phyloP scores from a whole-genome alignment of 2,888 invertebrate species.

The Digitonthophagus gazella region DNA sequence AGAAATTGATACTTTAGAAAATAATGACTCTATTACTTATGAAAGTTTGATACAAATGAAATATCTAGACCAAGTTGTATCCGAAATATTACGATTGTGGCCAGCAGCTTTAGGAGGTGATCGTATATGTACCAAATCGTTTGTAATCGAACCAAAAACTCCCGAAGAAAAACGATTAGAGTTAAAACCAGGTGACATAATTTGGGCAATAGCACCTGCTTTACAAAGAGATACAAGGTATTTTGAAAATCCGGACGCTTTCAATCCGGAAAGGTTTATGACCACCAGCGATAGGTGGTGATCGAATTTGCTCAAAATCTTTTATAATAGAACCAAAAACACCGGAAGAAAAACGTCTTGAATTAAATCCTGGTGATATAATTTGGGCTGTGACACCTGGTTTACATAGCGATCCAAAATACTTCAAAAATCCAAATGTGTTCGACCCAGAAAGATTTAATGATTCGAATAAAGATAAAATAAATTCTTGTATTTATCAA shows the following conservation, averaged over 20 bases:
- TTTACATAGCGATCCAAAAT: not conserved
- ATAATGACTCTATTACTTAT: constrained; percentile 54
- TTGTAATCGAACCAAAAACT: not conserved
- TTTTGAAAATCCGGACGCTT: not conserved
- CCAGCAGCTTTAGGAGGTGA: not conserved
- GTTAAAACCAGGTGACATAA: not conserved
- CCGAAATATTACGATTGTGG: not conserved
- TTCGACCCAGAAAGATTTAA: not conserved
- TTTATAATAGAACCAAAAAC: not conserved
- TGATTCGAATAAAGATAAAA: too few species aligned
- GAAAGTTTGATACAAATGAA: constrained; percentile 49
- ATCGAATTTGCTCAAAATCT: not conserved
- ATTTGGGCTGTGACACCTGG: not conserved
- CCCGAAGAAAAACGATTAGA: not conserved
- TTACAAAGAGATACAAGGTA: not conserved
- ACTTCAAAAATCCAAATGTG: not conserved
- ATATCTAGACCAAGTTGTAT: constrained; percentile 2
- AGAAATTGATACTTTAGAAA: constrained; percentile 56
- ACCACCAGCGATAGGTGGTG: not conserved
- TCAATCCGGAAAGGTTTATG: not conserved
- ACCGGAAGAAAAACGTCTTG: not conserved
- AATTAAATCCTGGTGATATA: not conserved
- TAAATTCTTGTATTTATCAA: not conserved
- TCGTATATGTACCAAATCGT: not conserved
- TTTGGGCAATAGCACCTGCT: not conserved